A percentile compares a stretch with the other conserved stretches of the same genome.
These are phyloP conservation scores for Megalopta genalis DNA, from an alignment of 1,140 invertebrate genomes.

Conservation along the genomic window DNA sequence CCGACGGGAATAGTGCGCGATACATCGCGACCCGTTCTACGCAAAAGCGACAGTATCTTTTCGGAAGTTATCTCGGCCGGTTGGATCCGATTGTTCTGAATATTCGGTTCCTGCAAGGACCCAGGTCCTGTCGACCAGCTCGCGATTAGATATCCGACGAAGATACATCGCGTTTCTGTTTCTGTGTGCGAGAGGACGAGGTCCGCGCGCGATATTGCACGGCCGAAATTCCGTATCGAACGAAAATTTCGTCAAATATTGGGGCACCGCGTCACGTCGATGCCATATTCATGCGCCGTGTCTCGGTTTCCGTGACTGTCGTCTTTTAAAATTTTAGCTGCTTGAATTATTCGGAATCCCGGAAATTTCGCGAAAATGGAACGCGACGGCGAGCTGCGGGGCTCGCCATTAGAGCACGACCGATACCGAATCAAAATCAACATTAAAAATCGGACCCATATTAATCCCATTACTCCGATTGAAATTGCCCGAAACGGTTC, in stretches of 20 bases:
- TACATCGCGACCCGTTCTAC: not conserved
- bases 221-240: not conserved
- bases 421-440: too few species aligned
- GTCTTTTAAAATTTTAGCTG: conserved; percentile 14
- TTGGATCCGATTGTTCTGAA: conserved; percentile 30
- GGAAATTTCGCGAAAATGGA: not conserved
- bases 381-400: too few species aligned
- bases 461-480: too few species aligned
- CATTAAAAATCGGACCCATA: too few species aligned
- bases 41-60: conserved; percentile 17
- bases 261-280: conserved; percentile 10
- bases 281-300: not conserved
- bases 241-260: conserved; percentile 37
- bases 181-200: not conserved
- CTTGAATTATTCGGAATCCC: not conserved
- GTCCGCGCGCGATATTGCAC: not conserved
- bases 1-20: not conserved
- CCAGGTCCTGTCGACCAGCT: not conserved
- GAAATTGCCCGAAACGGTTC: too few species aligned
- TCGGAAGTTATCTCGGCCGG: conserved; percentile 8
- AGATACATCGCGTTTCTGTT: not conserved
- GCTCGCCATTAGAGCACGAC: too few species aligned
- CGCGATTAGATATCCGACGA: not conserved
- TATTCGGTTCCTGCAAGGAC: conserved; percentile 28
- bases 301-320: not conserved